Base-by-base conservation (phyloP, 2,113 vertebrate genomes). In the Osmerus mordax region DNA sequence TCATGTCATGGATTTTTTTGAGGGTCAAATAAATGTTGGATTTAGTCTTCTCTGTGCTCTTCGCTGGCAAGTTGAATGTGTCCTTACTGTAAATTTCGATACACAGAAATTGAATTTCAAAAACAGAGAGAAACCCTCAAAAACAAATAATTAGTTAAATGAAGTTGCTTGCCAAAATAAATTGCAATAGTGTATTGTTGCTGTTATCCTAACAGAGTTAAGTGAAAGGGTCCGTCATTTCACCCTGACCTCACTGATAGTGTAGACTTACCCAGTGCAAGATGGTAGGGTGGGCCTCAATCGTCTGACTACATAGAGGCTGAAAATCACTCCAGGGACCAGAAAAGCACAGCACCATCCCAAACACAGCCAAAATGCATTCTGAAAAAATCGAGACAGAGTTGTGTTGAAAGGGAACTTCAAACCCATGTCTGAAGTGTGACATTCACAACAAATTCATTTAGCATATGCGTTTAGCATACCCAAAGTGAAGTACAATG, bases 361-460 rank as follows among this genome's bases (percentile, higher is more conserved):
- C 86, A 95, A 79, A 83, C 93, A 93, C 86, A 95, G 93, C 93
- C 93, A 95, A 87, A 93, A 94, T 28, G 90, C 91, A 0, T 95
- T 95, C 94, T 95, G 81, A 28, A 67, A 9, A 54, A 65, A 72
- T 1, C 32, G 12, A 69, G 16, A 70, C 4, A 28, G n/a, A 76
- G 13, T 66, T 21, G 51, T 1, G 52, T 16, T 60, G 18, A 67
- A 12, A 58, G 4, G 32, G 18, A 47, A 28, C 41, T 25, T 41
- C 13, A 36, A 18, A 72, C 19, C 18, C 14, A 28, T 21, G 63
- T 23, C 51, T 4, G 52, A 32, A 71, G 16, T 29, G 4, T 62
- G n/a, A 63, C 15, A 36, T 36, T 5, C 16, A 4, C 5, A 28
- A 23, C 12, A 65, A 16, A 36, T 67, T 16, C 41, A 47, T 9